Evolutionary conservation across 1,140 invertebrate species (phyloP), one percentile per base, ranked within the genome.

Genomic region (Drosophila kohkoa): DNA sequence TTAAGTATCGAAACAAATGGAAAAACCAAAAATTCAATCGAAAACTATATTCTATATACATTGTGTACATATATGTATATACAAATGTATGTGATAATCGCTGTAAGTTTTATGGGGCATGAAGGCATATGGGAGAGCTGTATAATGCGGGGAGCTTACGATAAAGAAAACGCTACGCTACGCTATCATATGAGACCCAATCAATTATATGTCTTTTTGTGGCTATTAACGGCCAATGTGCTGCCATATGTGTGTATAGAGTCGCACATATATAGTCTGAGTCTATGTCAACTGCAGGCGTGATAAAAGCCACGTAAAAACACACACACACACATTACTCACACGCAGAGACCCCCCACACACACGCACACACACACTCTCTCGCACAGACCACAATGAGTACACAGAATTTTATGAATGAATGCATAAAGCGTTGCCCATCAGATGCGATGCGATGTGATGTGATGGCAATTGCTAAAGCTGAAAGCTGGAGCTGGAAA

Each of bases 1-100:
- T 77, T 54, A 81, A 80, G 79, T 88, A 80, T 87, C 76, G 62
- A 87, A 88, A 87, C 72, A 88, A 87, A 88, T 86, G 75, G 71
- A 71, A 79, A 79, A 57, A 16, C 8, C 15, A 32, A 11, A 13
- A n/a, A 55, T 11, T 55, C 16, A 51, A 54, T 32, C 25, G 11
- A 5, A 32, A 32, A 30, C 13, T 54, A 49, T 49, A 32, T 28
- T 15, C 35, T 10, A 38, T 38, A 10, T 38, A 10, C 35, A 25
- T 25, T 25, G 3, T 25, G 20, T 0, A 51, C 11, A 51, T 54
- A 13, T 20, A 48, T 7, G 0, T 11, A 48, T 20, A 20, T 38
- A 10, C 10, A 38, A 10, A 38, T 51, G 49, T 51, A 75, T 25
- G 20, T 25, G 20, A 25, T 72, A 77, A 60, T 48, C 38, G 55